Evolutionary conservation across 2,888 invertebrate genomes (phyloP), one percentile per base, ranked within the genome.

Genomic region (Drosophila diplacantha): DNA sequence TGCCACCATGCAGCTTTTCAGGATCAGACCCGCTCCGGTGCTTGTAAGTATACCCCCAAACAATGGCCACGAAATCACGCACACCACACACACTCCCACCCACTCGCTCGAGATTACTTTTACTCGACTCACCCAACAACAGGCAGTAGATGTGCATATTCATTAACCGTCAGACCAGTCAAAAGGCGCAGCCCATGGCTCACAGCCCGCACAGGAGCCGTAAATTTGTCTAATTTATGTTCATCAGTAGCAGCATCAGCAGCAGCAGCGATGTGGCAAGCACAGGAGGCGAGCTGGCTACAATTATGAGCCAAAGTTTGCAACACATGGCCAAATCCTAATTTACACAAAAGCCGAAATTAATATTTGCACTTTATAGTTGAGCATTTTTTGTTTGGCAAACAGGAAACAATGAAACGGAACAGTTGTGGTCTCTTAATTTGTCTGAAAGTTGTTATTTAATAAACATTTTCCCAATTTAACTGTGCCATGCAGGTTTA

Each of bases 11-110:
- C 87, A 96, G 96, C 95, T 96, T 93, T 96, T 96, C 96, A 95
- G 96, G 96, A 96, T 96, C 92, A 96, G 95, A 93, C 96, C 96
- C 91, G 95, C 96, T 92, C 96, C 96, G 92, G 96, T 96, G 91
- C 94, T 96, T 93, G 96, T 96, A 96, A 96, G 96, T 96, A 96
- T 73, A 74, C 66, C 59, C 41, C 41, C 41, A 16, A 53, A 56
- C 71, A 69, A 67, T 57, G 63, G 66, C 49, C 47, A 29, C 62
- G 65, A n/a, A 22, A 20, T 50, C 29, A 66, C 43, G 39, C 61
- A 59, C 39, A 58, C 39, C 1, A 24, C 60, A 14, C n/a, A 22
- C 16, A 51, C 20, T 20, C 51, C 16, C 46, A 22, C 32, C 29
- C 5, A 26, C 37, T 38, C 31, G 31, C 16, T 29, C 50, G 54